These are phyloP conservation scores for Siniperca knerii DNA, from an alignment of 2,113 vertebrate species.

Conservation along the genomic window DNA sequence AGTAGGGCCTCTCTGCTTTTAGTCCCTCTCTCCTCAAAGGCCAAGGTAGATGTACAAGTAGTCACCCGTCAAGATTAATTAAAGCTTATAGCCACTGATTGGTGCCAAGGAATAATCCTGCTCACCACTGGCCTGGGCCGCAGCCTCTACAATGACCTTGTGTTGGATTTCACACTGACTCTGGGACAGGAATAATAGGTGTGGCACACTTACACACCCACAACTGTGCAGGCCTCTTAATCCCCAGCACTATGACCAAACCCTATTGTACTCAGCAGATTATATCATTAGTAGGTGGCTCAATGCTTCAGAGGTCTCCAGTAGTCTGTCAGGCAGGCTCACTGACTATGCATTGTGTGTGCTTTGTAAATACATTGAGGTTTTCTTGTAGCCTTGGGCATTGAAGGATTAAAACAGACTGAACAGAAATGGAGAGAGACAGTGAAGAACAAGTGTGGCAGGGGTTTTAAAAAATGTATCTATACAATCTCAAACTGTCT, in stretches of 20 bases:
- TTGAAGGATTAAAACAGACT: constrained; percentile 19
- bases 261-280: constrained; percentile 71
- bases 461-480: constrained; percentile 38
- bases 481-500: constrained; percentile 22
- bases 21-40: constrained; percentile 62
- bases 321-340: constrained; percentile 26
- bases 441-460: background rate
- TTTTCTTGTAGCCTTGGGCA: constrained; percentile 13
- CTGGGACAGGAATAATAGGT: constrained; percentile 66
- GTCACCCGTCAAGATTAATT: constrained; percentile 76
- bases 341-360: constrained; percentile 3
- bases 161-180: constrained; percentile 71
- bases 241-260: constrained; percentile 44
- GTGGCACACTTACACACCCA: constrained; percentile 58
- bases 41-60: constrained; percentile 59
- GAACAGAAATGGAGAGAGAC: constrained; percentile 9
- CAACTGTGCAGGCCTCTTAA: constrained; percentile 59
- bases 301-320: constrained; percentile 46
- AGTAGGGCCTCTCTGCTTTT: constrained; percentile 37
- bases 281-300: constrained; percentile 67
- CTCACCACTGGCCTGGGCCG: constrained; percentile 50
- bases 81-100: constrained; percentile 66
- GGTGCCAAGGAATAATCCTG: constrained; percentile 74
- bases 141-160: constrained; percentile 78
- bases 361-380: constrained; percentile 12